These are phyloP conservation scores for Pyrgilauda ruficollis DNA, from an alignment of 2,113 vertebrate genomes.

Conservation along the genomic window DNA sequence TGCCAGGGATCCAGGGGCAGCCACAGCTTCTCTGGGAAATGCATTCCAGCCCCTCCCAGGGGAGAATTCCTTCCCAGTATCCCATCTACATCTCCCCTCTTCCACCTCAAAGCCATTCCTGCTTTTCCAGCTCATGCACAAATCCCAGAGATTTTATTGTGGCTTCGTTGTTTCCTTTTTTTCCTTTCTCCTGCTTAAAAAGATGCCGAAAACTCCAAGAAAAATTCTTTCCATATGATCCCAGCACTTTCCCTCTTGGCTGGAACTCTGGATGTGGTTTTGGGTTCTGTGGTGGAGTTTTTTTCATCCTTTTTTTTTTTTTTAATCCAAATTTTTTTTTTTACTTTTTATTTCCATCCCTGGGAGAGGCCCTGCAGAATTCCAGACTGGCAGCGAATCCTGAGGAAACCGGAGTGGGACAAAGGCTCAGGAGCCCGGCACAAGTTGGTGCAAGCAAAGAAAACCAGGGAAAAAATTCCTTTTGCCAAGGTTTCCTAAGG, in stretches of 20 bases:
- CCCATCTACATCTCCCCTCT: not conserved
- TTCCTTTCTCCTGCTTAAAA: not conserved
- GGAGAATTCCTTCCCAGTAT: not conserved
- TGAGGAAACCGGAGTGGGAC: not conserved
- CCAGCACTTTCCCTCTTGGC: constrained; percentile 18
- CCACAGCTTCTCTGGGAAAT: not conserved
- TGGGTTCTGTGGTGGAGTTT: not conserved
- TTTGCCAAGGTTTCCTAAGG: constrained; percentile 6
- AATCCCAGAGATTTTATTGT: not conserved
- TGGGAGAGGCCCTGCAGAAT: not conserved
- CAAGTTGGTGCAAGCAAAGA: not conserved
- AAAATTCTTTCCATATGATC: constrained; percentile 41
- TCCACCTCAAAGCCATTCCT: not conserved
- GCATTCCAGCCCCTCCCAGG: not conserved
- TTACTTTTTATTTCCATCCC: not conserved
- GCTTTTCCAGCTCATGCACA: not conserved
- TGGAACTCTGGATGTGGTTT: constrained; percentile 7
- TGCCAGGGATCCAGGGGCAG: not conserved
- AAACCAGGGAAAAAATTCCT: not conserved
- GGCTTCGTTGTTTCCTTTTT: fast-evolving
- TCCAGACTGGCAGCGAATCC: not conserved
- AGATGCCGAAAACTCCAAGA: not conserved
- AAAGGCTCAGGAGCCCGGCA: not conserved
- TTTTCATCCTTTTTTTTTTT: not conserved
- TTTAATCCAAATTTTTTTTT: not conserved